Percentiles rank a stretch among this genome's conserved stretches.
Conservation (phyloP, 2,797 vertebrate species). For the Paedocypris micromegethes region DNA sequence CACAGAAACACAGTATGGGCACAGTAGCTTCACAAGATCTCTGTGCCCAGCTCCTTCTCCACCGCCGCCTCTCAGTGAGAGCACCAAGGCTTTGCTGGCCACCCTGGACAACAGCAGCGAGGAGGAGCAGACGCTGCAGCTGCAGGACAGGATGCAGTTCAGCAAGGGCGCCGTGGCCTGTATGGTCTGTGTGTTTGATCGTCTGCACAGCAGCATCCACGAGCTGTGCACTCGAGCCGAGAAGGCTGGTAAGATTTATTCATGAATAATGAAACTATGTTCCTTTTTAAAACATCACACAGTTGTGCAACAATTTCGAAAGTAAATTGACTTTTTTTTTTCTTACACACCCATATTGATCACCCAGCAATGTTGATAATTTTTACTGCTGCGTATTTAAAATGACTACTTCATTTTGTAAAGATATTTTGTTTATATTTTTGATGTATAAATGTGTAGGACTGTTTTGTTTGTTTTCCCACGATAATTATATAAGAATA, state of each 20-base stretch:
- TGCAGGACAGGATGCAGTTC: slow-evolving; percentile 88
- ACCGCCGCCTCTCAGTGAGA: slow-evolving; percentile 70
- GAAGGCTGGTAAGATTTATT: slow-evolving; percentile 62
- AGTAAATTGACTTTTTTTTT: too few relatives aligned
- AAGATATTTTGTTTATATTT: too few relatives aligned
- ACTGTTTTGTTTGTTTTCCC: too few relatives aligned
- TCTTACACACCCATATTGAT: too few relatives aligned
- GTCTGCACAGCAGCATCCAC: slow-evolving; percentile 76
- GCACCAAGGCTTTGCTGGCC: slow-evolving; percentile 77
- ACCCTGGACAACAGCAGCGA: slow-evolving; percentile 81
- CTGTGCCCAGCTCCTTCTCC: slow-evolving; percentile 48
- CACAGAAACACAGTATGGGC: background rate
- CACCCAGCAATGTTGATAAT: too few relatives aligned
- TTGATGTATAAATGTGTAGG: too few relatives aligned
- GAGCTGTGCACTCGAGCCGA: slow-evolving; percentile 74
- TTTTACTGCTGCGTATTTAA: too few relatives aligned
- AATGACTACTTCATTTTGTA: too few relatives aligned
- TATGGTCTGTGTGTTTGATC: slow-evolving; percentile 79
- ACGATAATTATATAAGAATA: too few relatives aligned
- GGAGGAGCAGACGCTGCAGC: slow-evolving; percentile 81
- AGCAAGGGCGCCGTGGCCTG: slow-evolving; percentile 82
- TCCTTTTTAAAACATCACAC: too few relatives aligned
- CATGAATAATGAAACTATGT: background rate
- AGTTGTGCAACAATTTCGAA: too few relatives aligned
- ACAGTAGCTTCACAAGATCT: background rate